Evolutionary conservation across 2,113 vertebrate genomes (phyloP).

Genomic region (Noctilio leporinus): DNA sequence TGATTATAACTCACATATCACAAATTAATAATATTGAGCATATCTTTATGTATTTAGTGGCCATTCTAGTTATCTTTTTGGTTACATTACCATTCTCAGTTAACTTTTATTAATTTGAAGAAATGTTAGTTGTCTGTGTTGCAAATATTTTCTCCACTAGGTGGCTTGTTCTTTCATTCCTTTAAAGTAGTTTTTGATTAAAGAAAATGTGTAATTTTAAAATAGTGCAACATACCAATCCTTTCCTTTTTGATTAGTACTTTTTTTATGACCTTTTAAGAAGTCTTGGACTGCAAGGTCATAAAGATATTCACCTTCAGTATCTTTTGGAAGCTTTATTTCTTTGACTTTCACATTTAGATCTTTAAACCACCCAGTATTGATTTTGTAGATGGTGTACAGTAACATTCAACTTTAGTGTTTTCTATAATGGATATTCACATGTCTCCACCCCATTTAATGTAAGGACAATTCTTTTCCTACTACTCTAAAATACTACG

Average conservation of each 20-base stretch:
- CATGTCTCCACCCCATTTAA: not conserved
- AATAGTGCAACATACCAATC: not conserved
- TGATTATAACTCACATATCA: not conserved
- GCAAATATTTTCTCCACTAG: not conserved
- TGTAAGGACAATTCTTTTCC: not conserved
- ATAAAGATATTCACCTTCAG: slow-evolving; percentile 8
- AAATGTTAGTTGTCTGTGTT: not conserved
- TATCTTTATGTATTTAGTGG: not conserved
- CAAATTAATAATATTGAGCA: not conserved
- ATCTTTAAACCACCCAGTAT: not conserved
- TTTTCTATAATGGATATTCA: not conserved
- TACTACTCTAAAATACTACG: not conserved
- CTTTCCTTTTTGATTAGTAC: not conserved
- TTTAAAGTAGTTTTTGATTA: not conserved
- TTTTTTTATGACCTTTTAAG: not conserved
- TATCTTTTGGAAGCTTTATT: not conserved
- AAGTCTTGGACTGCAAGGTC: not conserved
- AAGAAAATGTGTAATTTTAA: not conserved
- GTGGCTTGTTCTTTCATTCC: not conserved
- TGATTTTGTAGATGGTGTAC: not conserved
- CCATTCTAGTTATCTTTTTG: not conserved
- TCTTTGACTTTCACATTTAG: not conserved
- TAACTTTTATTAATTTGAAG: not conserved
- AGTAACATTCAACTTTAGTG: not conserved
- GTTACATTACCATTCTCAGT: not conserved